phyloP scores from a whole-genome alignment of 2,888 invertebrate genomes.

The Pantelozetes paolii region DNA sequence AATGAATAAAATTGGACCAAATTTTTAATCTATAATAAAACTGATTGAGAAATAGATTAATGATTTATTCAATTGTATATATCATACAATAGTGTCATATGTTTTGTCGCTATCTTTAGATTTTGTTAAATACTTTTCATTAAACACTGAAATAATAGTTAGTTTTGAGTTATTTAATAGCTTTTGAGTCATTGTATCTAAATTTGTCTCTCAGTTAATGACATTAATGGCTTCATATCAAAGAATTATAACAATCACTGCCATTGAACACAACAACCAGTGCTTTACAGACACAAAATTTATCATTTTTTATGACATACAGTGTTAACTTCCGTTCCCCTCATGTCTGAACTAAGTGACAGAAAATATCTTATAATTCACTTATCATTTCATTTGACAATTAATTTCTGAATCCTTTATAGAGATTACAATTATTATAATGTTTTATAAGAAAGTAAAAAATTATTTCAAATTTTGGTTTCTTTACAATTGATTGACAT shows the following conservation, averaged over 20 bases:
- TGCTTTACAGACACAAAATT: neutral
- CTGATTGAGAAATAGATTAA: too few species aligned
- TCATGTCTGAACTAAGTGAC: neutral
- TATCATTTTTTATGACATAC: constrained; percentile 12
- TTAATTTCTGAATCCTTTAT: too few species aligned
- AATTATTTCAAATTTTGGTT: too few species aligned
- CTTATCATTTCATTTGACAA: too few species aligned
- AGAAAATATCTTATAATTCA: too few species aligned
- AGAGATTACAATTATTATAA: too few species aligned
- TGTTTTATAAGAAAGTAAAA: too few species aligned
- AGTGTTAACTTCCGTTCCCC: neutral
- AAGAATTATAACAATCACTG: constrained; percentile 1
- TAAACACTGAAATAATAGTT: neutral
- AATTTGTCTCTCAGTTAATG: neutral
- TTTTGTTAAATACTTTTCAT: too few species aligned
- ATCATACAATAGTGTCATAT: neutral
- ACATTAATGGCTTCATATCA: neutral
- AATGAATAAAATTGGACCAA: too few species aligned
- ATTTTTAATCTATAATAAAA: too few species aligned
- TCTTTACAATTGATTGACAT: too few species aligned
- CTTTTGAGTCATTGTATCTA: neutral
- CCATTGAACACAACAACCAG: neutral
- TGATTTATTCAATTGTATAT: too few species aligned
- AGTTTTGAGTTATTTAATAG: neutral
- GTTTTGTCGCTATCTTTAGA: neutral